Percentiles rank a stretch among this genome's conserved stretches.
Conservation (phyloP, 2,113 vertebrate species). For the Synodontis membranacea region DNA sequence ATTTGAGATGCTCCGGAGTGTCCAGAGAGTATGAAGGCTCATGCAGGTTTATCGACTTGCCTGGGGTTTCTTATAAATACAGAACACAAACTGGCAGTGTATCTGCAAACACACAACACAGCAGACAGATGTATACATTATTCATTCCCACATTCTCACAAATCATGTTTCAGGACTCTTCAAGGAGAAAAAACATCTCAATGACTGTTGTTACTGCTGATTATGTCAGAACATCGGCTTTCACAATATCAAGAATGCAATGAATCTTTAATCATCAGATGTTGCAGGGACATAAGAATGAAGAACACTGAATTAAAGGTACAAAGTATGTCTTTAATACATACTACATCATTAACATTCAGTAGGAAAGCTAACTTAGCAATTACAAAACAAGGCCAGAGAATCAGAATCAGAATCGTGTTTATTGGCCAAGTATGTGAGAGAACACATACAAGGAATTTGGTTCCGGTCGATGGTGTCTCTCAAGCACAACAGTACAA, state of each 20-base stretch:
- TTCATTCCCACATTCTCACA: constrained; percentile 26
- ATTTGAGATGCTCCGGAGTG: constrained; percentile 37
- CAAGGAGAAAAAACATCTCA: background rate
- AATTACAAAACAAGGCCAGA: background rate
- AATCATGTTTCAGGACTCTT: background rate
- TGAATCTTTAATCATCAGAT: background rate
- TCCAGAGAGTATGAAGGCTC: background rate
- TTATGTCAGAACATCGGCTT: background rate
- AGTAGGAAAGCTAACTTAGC: background rate
- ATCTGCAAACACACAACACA: background rate
- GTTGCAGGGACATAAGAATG: background rate
- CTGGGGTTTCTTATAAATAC: constrained; percentile 19
- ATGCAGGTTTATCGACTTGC: background rate
- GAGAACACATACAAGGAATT: too few relatives aligned
- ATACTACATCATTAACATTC: background rate
- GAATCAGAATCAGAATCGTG: too few relatives aligned
- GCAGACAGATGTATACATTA: constrained; percentile 5
- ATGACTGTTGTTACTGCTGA: background rate
- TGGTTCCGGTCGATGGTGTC: too few relatives aligned
- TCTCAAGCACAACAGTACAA: too few relatives aligned
- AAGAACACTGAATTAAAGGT: background rate
- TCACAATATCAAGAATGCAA: background rate
- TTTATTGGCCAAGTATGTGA: too few relatives aligned
- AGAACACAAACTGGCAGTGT: background rate
- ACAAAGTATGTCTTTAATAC: background rate